phyloP scores from a whole-genome alignment of 92 coral and sea anemone species.

The Bergia sp. region DNA sequence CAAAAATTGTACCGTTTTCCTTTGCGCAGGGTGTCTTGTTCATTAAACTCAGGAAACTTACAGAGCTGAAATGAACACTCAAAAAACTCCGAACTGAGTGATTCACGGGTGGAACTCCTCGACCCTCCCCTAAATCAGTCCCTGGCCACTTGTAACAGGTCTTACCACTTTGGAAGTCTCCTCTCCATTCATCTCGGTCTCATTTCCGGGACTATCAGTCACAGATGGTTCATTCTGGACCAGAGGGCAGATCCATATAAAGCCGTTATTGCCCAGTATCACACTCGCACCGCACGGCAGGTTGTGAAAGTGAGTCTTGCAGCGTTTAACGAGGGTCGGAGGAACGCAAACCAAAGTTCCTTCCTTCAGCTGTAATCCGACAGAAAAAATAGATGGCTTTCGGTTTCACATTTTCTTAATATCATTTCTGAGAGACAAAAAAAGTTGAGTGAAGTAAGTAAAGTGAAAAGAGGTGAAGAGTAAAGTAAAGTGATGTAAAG shows the following conservation, averaged over 20 bases:
- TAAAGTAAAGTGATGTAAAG: no score
- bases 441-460: no score
- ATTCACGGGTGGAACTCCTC: neutral
- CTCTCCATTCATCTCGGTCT: slow-evolving; percentile 11
- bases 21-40: no score
- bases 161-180: slow-evolving; percentile 41
- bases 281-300: slow-evolving; percentile 96
- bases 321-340: slow-evolving; percentile 91
- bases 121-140: neutral
- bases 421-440: no score
- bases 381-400: no score
- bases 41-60: no score
- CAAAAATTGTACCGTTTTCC: no score
- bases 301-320: slow-evolving; percentile 97
- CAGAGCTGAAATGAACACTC: no score
- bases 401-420: no score
- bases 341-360: slow-evolving; percentile 90
- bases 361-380: slow-evolving; percentile 73
- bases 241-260: slow-evolving; percentile 89
- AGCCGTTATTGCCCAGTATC: slow-evolving; percentile 96
- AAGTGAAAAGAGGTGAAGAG: no score
- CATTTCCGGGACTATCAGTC: slow-evolving; percentile 54
- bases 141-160: neutral
- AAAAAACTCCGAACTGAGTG: no score
- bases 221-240: slow-evolving; percentile 59